Evolutionary conservation across 2,888 invertebrate species (phyloP).

Genomic region (Petrolisthes manimaculis): DNA sequence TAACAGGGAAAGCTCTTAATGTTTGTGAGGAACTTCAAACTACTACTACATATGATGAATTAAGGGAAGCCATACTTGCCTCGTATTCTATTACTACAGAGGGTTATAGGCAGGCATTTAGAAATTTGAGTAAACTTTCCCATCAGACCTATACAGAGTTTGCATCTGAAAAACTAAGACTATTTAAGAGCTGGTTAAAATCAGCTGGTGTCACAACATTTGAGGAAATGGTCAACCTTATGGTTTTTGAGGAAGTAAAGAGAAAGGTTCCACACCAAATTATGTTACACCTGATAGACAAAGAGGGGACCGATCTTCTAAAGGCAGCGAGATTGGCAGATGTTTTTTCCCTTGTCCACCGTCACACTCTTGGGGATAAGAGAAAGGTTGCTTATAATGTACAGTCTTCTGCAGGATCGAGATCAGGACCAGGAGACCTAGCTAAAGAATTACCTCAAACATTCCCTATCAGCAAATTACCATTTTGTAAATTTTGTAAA

Average conservation of each 20-base stretch:
- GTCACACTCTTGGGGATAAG: background rate
- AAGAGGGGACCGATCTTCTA: background rate
- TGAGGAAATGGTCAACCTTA: conserved; percentile 9
- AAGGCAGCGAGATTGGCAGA: conserved; percentile 19
- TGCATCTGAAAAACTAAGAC: too few species aligned
- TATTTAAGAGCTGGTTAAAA: conserved; percentile 1
- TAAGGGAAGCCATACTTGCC: background rate
- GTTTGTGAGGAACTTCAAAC: background rate
- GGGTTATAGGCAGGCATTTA: conserved; percentile 13
- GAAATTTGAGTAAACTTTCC: background rate
- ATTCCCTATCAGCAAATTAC: background rate
- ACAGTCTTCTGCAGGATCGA: conserved; percentile 1
- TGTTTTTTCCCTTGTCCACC: conserved; percentile 21
- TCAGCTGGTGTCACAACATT: conserved; percentile 13
- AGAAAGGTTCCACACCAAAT: conserved; percentile 12
- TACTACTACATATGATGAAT: conserved; percentile 1
- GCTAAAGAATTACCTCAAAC: background rate
- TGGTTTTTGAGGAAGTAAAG: conserved; percentile 20
- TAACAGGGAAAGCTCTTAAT: too few species aligned
- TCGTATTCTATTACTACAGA: conserved; percentile 5
- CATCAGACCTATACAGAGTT: conserved; percentile 12
- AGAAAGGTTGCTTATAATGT: conserved; percentile 2
- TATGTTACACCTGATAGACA: conserved; percentile 16
- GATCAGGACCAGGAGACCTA: background rate
- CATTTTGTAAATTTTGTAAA: conserved; percentile 14